Conservation (phyloP, 2,888 invertebrate species). For the Amphipyra tragopoginis region DNA sequence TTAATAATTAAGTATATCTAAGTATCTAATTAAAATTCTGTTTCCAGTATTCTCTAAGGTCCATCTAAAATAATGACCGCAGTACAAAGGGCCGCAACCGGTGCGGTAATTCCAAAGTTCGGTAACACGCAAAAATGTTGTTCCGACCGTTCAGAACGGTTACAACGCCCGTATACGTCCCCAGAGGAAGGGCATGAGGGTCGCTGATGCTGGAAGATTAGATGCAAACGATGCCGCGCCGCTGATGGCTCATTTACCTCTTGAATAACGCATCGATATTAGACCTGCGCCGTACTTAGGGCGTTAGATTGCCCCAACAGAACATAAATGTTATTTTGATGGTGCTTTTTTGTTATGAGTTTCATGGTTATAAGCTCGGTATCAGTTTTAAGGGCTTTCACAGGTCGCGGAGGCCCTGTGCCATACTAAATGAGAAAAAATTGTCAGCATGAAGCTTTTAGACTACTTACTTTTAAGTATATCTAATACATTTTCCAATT, state of each 20-base stretch:
- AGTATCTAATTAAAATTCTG: background rate
- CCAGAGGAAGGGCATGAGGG: conserved; percentile 67
- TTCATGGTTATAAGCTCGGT: conserved; percentile 1
- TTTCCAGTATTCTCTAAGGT: conserved; percentile 9
- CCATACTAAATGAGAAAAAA: too few species aligned
- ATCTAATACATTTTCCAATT: too few species aligned
- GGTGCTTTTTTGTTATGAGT: conserved; percentile 42
- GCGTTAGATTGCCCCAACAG: conserved; percentile 42
- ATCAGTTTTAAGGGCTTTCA: background rate
- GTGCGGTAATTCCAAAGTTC: conserved; percentile 24
- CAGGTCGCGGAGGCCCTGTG: too few species aligned
- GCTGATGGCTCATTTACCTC: conserved; percentile 87
- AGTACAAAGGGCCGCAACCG: conserved; percentile 15
- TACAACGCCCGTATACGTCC: conserved; percentile 68
- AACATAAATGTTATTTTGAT: conserved; percentile 54
- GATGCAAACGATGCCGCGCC: conserved; percentile 85
- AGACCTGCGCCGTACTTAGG: conserved; percentile 65
- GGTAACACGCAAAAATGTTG: conserved; percentile 59
- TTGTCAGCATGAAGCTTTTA: too few species aligned
- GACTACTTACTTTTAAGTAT: too few species aligned
- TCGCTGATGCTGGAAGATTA: conserved; percentile 81
- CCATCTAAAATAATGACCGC: conserved; percentile 31
- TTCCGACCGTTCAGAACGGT: conserved; percentile 54
- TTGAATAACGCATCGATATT: conserved; percentile 85
- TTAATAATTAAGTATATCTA: conserved; percentile 9